phyloP scores from a whole-genome alignment of 2,113 vertebrate species.

The Dolichallabes microphthalmus region DNA sequence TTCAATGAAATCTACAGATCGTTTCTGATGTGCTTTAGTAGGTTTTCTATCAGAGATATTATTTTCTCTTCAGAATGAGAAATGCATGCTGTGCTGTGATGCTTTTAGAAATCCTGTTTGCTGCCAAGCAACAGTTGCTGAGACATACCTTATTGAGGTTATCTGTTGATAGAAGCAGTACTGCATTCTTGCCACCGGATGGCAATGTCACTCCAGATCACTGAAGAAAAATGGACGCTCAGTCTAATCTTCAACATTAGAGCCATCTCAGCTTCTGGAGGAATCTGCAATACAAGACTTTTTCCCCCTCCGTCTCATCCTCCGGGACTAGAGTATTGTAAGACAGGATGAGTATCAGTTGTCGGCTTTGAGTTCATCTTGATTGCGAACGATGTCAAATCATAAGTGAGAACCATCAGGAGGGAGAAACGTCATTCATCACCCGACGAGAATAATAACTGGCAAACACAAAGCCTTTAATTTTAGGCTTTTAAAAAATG shows the following conservation, averaged over 20 bases:
- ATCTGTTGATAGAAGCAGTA: slow-evolving; percentile 18
- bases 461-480: slow-evolving; percentile 4
- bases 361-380: slow-evolving; percentile 61
- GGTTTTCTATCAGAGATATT: not conserved
- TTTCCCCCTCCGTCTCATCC: not conserved
- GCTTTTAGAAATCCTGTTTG: slow-evolving; percentile 5
- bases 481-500: not conserved
- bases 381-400: slow-evolving; percentile 42
- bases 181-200: slow-evolving; percentile 52
- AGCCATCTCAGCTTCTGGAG: not conserved
- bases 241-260: slow-evolving; percentile 37
- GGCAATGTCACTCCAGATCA: slow-evolving; percentile 59
- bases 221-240: slow-evolving; percentile 53
- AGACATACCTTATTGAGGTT: too few relatives aligned
- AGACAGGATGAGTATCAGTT: slow-evolving; percentile 56
- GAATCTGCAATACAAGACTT: not conserved
- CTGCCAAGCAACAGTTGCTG: slow-evolving; percentile 25
- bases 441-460: not conserved
- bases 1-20: not conserved
- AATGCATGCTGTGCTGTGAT: not conserved
- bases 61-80: not conserved
- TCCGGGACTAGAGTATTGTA: not conserved
- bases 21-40: not conserved
- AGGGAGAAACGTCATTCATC: slow-evolving; percentile 7
- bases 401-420: not conserved